phyloP scores from a whole-genome alignment of 2,888 invertebrate genomes.

The Apodemia zela region DNA sequence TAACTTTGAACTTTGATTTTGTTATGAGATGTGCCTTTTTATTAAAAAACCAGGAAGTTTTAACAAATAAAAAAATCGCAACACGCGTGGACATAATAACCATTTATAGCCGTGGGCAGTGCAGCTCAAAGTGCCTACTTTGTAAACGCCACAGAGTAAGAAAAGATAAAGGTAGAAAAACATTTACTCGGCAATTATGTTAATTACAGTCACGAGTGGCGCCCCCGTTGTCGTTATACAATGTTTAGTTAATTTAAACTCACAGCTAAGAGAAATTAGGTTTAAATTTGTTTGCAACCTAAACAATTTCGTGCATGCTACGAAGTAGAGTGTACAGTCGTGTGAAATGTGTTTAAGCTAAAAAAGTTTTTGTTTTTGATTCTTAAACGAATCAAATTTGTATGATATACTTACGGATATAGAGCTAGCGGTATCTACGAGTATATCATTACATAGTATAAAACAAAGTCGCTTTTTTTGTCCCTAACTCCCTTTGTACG shows the following conservation, averaged over 20 bases:
- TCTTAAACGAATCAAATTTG: neutral
- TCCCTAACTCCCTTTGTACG: too few species aligned
- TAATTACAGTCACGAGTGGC: slow-evolving; percentile 44
- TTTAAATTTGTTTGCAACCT: slow-evolving; percentile 23
- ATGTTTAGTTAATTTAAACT: slow-evolving; percentile 29
- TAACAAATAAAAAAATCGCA: slow-evolving; percentile 20
- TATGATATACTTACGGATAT: neutral
- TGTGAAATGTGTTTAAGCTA: slow-evolving; percentile 9
- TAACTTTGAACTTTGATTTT: too few species aligned
- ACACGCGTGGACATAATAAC: slow-evolving; percentile 29
- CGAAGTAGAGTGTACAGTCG: slow-evolving; percentile 6
- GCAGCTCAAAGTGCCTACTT: slow-evolving; percentile 37
- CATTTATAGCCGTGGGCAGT: slow-evolving; percentile 35
- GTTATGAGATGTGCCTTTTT: neutral
- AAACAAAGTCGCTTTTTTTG: too few species aligned
- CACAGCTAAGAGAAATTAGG: slow-evolving; percentile 27
- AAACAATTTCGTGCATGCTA: slow-evolving; percentile 8
- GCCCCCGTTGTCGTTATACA: slow-evolving; percentile 30
- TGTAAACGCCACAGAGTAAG: slow-evolving; percentile 43
- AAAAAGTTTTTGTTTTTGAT: neutral
- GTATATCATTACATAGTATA: too few species aligned
- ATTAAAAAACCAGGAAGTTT: neutral
- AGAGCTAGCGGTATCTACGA: too few species aligned
- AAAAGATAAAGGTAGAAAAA: slow-evolving; percentile 51
- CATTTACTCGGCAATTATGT: slow-evolving; percentile 52